Conservation (phyloP, 2,113 vertebrate genomes). For the Craseonycteris thonglongyai region DNA sequence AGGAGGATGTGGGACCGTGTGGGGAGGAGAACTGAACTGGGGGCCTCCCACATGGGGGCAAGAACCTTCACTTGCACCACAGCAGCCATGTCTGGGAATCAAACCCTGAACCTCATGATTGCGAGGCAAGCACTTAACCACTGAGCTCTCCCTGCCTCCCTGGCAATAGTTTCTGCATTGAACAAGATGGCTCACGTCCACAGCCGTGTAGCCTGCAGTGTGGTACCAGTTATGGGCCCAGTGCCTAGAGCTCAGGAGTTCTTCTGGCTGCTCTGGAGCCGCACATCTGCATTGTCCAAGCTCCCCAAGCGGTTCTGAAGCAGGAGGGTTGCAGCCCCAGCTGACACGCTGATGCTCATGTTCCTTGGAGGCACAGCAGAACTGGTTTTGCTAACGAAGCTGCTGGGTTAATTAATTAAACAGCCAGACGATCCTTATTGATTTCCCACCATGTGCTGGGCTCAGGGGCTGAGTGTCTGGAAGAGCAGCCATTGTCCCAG, state of each 20-base stretch:
- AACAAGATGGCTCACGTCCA: neutral
- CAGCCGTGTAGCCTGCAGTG: accelerated
- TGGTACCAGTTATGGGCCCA: neutral
- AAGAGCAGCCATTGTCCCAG: neutral
- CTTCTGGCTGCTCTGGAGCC: neutral
- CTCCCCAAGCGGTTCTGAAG: too few species aligned
- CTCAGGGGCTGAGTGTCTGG: neutral
- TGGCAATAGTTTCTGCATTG: too few species aligned
- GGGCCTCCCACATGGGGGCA: too few species aligned
- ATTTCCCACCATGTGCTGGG: neutral
- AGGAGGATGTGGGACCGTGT: too few species aligned
- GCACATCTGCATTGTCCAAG: neutral
- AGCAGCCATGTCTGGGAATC: too few species aligned
- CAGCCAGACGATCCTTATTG: neutral
- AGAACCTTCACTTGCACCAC: too few species aligned
- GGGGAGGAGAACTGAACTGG: too few species aligned
- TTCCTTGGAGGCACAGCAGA: neutral
- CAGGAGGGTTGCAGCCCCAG: neutral
- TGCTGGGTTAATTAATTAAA: neutral
- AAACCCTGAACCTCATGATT: too few species aligned
- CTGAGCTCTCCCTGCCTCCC: too few species aligned
- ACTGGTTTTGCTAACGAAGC: neutral
- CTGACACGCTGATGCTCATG: neutral
- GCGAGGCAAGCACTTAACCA: too few species aligned
- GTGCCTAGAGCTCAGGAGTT: neutral